Conservation (phyloP, 2,888 invertebrate species). For the Serrognathus titanus region DNA sequence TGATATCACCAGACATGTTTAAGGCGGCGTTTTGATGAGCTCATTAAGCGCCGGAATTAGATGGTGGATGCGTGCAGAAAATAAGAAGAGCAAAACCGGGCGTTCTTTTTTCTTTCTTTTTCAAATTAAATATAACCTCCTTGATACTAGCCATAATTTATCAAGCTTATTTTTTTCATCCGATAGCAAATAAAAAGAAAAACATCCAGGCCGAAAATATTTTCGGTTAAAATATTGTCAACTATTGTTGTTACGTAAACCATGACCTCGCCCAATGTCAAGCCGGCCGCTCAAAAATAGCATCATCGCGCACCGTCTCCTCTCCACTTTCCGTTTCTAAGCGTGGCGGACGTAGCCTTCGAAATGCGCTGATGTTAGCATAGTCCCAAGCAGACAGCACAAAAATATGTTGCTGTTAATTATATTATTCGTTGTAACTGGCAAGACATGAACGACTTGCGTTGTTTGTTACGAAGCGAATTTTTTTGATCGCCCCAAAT, state of each 20-base stretch:
- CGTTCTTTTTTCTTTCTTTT: too few relatives aligned
- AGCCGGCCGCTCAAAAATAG: slow-evolving; percentile 25
- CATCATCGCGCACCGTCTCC: slow-evolving; percentile 7
- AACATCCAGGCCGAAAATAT: neutral
- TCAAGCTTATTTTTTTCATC: neutral
- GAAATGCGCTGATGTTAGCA: neutral
- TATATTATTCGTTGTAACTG: too few relatives aligned
- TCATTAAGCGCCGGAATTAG: too few relatives aligned
- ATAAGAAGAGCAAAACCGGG: neutral
- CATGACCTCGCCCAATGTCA: slow-evolving; percentile 49
- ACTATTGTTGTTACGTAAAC: slow-evolving; percentile 39
- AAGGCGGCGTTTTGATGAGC: too few relatives aligned
- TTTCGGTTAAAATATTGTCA: neutral
- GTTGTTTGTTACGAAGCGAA: too few relatives aligned
- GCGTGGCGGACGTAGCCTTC: slow-evolving; percentile 3
- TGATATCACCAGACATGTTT: too few relatives aligned
- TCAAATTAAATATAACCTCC: too few relatives aligned
- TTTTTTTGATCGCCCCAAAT: too few relatives aligned
- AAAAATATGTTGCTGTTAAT: too few relatives aligned
- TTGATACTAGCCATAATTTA: too few relatives aligned
- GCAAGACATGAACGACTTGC: too few relatives aligned
- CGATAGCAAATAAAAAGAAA: neutral
- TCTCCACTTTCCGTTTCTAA: slow-evolving; percentile 27
- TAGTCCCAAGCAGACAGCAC: too few relatives aligned
- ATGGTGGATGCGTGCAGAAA: neutral